Conservation (phyloP, 2,888 invertebrate species). For the Drosophila anomelani region DNA sequence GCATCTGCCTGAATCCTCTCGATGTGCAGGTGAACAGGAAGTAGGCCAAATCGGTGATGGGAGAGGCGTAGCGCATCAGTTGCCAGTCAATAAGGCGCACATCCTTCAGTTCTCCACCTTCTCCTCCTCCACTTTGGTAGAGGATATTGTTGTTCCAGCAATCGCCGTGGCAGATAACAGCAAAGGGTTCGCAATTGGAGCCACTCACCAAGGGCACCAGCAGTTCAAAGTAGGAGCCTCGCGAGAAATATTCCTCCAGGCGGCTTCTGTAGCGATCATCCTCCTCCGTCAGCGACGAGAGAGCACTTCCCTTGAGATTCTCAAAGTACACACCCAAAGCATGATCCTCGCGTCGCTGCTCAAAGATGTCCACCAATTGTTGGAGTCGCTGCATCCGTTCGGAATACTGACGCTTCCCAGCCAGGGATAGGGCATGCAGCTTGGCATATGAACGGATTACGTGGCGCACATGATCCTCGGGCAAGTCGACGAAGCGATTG, state of each 20-base stretch:
- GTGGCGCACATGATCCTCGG: conserved; percentile 81
- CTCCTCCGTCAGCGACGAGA: conserved; percentile 59
- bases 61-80: conserved; percentile 81
- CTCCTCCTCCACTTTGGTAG: conserved; percentile 58
- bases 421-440: conserved; percentile 85
- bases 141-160: conserved; percentile 84
- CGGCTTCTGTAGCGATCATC: conserved; percentile 36
- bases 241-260: conserved; percentile 57
- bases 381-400: conserved; percentile 63
- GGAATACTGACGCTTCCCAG: conserved; percentile 77
- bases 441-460: conserved; percentile 85
- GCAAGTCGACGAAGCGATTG: conserved; percentile 83
- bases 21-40: conserved; percentile 80
- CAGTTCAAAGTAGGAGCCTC: conserved; percentile 62
- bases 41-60: conserved; percentile 80
- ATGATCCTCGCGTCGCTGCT: conserved; percentile 59
- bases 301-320: conserved; percentile 64
- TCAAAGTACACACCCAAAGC: conserved; percentile 71
- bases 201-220: conserved; percentile 61
- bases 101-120: conserved; percentile 37
- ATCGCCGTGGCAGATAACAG: conserved; percentile 82
- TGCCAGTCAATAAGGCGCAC: conserved; percentile 82
- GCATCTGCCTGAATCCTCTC: conserved; percentile 64
- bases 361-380: conserved; percentile 72
- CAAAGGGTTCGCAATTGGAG: conserved; percentile 76